Evolutionary conservation across 2,113 vertebrate genomes (phyloP), one percentile per base, ranked within the genome.

Genomic region (Lynx canadensis): DNA sequence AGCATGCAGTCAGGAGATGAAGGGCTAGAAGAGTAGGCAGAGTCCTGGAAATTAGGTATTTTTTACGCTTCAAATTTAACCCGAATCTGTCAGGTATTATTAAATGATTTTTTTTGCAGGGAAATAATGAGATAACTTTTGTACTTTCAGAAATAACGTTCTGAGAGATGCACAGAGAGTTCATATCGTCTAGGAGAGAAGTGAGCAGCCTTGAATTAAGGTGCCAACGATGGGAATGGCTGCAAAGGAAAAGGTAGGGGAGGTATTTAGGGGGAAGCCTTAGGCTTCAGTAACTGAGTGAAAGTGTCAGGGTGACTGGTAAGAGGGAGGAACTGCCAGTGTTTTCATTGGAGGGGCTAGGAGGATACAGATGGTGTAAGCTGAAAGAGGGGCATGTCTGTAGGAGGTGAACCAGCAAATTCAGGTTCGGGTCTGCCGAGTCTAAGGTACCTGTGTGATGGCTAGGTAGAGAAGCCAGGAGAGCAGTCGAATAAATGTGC

Each of bases 51-150:
- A 96, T 60, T 33, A 50, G 31, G 7, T 63, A 71, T 93, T 80
- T 92, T 94, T 86, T 78, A 41, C 93, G 81, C 36, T 93, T 94
- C 50, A 92, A 91, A 89, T 89, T 91, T 96, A 96, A 94, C 63
- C 27, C 21, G 68, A 89, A 92, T 82, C 48, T 45, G 29, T 94
- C 81, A 83, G 45, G 3, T 73, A 82, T 85, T 86, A 71, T n/a
- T 71, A 91, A 96, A 87, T 86, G 23, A 96, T 79, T 93, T 89
- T 57, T 45, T 84, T 45, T 84, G 10, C 33, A 48, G 50, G 14
- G 23, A 83, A 96, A 74, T 65, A 87, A 90, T 90, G 63, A 92
- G 83, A 45, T 89, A 76, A 80, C 18, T 82, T 92, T 76, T 68
- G 7, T 69, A 66, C 55, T 93, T 87, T 36, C 60, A 5, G 60